Evolutionary conservation across 2,113 vertebrate species (phyloP), one percentile per base, ranked within the genome.

Genomic region (Sturnus vulgaris): DNA sequence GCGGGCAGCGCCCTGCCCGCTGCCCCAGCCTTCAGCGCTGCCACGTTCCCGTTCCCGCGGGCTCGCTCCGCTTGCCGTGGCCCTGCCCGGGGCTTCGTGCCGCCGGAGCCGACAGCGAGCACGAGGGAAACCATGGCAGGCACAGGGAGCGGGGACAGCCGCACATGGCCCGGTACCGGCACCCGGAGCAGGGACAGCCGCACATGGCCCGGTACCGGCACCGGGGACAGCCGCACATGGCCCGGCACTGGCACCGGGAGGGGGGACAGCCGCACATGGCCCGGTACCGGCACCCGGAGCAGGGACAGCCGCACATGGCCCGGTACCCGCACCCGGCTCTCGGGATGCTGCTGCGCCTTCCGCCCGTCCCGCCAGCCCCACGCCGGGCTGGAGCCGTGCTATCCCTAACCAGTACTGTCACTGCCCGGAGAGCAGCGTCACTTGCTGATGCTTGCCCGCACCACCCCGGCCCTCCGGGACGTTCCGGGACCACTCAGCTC

Each of bases 341-440:
- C 12, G 22, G 39, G 24, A 3, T 4, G 33, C 57, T 35, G 1
- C 65, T 31, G 57, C 18, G 35, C 60, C 23, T 55, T 33, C 47
- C 17, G 22, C 68, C 65, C 0, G n/a, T 4, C 15, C 47, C 47
- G 20, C 66, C 40, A 9, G 53, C 40, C 17, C 40, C 56, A 1
- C 35, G 17, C 35, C 30, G 8, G 25, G 17, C 5, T 12, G 17
- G 12, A 10, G 9, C 25, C 2, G 3, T 8, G 12, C 6, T 3
- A 19, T 15, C 44, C 28, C 5, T 5, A 3, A 30, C 0, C 0
- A 20, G 9, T 3, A 5, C 49, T 15, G 24, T 27, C 15, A 25
- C 49, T 27, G 25, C 49, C 40, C 15, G 40, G 40, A 39, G 39
- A 39, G 39, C 39, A 39, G 11, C 39, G 11, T 39, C 55, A 0